Percentiles rank a stretch among this genome's conserved stretches.
Conservation (phyloP, 2,888 invertebrate species). For the Eurois occulta region DNA sequence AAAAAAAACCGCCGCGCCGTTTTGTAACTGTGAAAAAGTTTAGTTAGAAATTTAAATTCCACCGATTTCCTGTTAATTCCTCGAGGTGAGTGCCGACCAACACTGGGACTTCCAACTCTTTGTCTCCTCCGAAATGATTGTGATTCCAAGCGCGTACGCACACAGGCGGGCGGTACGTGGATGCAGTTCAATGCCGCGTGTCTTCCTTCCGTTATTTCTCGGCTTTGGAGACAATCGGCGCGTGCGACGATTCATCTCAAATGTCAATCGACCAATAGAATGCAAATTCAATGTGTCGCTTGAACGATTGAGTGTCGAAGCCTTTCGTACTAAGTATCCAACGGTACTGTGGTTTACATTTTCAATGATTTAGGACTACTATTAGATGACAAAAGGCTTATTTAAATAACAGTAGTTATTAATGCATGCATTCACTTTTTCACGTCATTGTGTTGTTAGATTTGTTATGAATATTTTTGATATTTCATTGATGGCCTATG, state of each 20-base stretch:
- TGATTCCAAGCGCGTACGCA: slow-evolving; percentile 71
- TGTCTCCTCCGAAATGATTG: slow-evolving; percentile 66
- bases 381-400: slow-evolving; percentile 34
- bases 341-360: slow-evolving; percentile 55
- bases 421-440: slow-evolving; percentile 8
- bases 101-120: slow-evolving; percentile 47
- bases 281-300: slow-evolving; percentile 63
- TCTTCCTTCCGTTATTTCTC: slow-evolving; percentile 86
- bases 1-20: neutral
- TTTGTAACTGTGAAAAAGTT: neutral
- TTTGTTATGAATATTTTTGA: slow-evolving; percentile 9
- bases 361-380: slow-evolving; percentile 41
- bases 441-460: slow-evolving; percentile 14
- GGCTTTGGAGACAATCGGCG: slow-evolving; percentile 62
- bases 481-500: slow-evolving; percentile 1
- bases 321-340: slow-evolving; percentile 33
- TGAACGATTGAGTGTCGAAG: slow-evolving; percentile 38
- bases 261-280: slow-evolving; percentile 76
- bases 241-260: slow-evolving; percentile 71
- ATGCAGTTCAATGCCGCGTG: slow-evolving; percentile 72
- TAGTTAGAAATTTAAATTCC: neutral
- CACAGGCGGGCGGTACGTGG: slow-evolving; percentile 66
- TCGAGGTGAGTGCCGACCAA: slow-evolving; percentile 48
- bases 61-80: slow-evolving; percentile 30
- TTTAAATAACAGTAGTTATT: slow-evolving; percentile 36